Base-by-base conservation (phyloP, 2,113 vertebrate genomes). In the Recurvirostra avosetta region DNA sequence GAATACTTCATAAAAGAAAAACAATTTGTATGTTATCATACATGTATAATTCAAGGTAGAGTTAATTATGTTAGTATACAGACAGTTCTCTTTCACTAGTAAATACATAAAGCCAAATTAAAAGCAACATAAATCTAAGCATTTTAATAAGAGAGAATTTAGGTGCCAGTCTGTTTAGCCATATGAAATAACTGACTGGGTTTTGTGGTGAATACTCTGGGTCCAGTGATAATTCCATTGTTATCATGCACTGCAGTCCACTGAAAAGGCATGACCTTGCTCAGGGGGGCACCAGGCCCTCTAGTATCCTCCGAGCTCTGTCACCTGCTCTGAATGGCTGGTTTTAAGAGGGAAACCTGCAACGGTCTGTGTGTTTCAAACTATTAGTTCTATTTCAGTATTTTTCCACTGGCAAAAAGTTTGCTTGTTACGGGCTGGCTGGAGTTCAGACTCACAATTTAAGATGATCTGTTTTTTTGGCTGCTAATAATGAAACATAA, bases 401-500 rank as follows among this genome's bases (percentile, higher is more conserved):
- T 72, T 91, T 91, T 94, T 94, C 94, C 92, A 85, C 73, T 82
- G 73, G 86, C 73, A 97, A 75, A 70, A 94, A 36, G 58, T 85
- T 92, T 70, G 23, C 52, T 91, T 94, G 75, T 75, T 91, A 87
- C 20, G 25, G 68, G 56, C 61, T 94, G 92, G 95, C 94, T 45
- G 25, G 43, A 78, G 43, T 61, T 91, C 83, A 86, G 65, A 29
- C 73, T 68, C 53, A n/a, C 70, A 61, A 22, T 89, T 96, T 81
- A 63, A 38, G n/a, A 88, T 50, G 47, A 93, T 55, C 72, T 86
- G 47, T 0, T 2, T 71, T 89, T 90, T 92, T 96, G 95, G 88
- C 91, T 89, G 80, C 68, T 90, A 92, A 81, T 94, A 86, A 92
- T 40, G 61, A 89, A 96, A 86, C 27, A 78, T 29, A 96, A 96